These are phyloP conservation scores for Solenopsis invicta DNA, from an alignment of 1,140 invertebrate genomes.

Conservation along the genomic window DNA sequence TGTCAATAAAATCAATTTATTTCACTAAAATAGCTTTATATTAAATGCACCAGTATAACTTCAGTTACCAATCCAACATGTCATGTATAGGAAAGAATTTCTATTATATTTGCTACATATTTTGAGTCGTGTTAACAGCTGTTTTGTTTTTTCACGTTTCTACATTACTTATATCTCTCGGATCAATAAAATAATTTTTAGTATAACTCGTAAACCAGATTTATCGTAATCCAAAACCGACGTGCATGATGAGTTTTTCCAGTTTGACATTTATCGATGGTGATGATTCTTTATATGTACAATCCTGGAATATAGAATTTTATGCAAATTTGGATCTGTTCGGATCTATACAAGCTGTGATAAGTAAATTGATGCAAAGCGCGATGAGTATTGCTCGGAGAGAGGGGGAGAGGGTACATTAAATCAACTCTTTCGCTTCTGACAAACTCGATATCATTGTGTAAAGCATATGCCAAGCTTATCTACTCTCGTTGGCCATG, in stretches of 20 bases:
- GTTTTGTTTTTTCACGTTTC: slow-evolving; percentile 9
- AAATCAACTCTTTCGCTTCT: slow-evolving; percentile 16
- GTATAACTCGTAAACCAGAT: background rate
- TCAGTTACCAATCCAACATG: background rate
- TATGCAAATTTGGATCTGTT: background rate
- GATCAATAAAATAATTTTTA: slow-evolving; percentile 24
- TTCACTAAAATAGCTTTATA: slow-evolving; percentile 10
- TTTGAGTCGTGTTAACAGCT: background rate
- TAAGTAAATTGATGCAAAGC: background rate
- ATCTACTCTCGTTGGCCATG: slow-evolving; percentile 15
- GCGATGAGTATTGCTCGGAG: background rate
- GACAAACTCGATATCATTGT: slow-evolving; percentile 31
- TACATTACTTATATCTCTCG: background rate
- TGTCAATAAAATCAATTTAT: slow-evolving; percentile 3
- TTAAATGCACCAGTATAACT: background rate
- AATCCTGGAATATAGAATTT: slow-evolving; percentile 2
- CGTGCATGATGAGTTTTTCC: background rate
- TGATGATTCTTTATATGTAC: background rate
- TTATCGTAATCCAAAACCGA: background rate
- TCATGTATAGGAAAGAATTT: slow-evolving; percentile 12
- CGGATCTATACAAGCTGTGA: background rate
- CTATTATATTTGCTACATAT: slow-evolving; percentile 2
- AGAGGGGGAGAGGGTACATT: background rate
- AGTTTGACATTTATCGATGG: background rate
- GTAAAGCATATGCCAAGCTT: slow-evolving; percentile 32